Percentiles rank a stretch among this genome's conserved stretches.
Evolutionary conservation across 2,888 invertebrate species (phyloP).

Genomic region (Microctonus hyperodae): DNA sequence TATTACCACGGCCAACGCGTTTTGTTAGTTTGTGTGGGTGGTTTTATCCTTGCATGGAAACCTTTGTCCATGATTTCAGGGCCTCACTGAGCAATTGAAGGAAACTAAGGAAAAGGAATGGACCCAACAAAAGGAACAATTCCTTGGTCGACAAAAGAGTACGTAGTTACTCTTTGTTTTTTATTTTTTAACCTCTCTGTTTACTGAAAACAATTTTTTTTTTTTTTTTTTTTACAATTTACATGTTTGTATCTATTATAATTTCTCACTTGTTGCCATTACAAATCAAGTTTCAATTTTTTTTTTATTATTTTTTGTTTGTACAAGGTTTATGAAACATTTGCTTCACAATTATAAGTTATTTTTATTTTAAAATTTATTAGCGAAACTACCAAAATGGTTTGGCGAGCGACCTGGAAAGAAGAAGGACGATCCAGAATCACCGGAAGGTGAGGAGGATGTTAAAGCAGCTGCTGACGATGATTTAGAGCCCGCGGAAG

Average conservation of each 20-base stretch:
- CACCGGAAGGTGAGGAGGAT: slow-evolving; percentile 91
- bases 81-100: slow-evolving; percentile 84
- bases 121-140: slow-evolving; percentile 87
- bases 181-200: slow-evolving; percentile 25
- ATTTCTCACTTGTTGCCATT: neutral
- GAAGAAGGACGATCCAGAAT: slow-evolving; percentile 86
- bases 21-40: slow-evolving; percentile 42
- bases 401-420: slow-evolving; percentile 95
- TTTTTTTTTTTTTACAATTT: neutral
- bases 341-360: neutral
- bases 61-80: slow-evolving; percentile 69
- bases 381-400: slow-evolving; percentile 94
- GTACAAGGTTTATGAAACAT: neutral
- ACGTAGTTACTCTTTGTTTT: slow-evolving; percentile 63
- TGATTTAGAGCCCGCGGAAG: slow-evolving; percentile 74
- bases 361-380: slow-evolving; percentile 34
- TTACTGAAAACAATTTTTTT: slow-evolving; percentile 5
- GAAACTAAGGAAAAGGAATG: slow-evolving; percentile 86
- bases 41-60: slow-evolving; percentile 57
- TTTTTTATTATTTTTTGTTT: neutral
- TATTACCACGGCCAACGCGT: slow-evolving; percentile 23
- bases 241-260: neutral
- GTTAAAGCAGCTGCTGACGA: slow-evolving; percentile 79
- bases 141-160: slow-evolving; percentile 90
- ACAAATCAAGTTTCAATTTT: neutral